These are phyloP conservation scores for Nomada fucata DNA, from an alignment of 2,888 invertebrate genomes.

Conservation along the genomic window DNA sequence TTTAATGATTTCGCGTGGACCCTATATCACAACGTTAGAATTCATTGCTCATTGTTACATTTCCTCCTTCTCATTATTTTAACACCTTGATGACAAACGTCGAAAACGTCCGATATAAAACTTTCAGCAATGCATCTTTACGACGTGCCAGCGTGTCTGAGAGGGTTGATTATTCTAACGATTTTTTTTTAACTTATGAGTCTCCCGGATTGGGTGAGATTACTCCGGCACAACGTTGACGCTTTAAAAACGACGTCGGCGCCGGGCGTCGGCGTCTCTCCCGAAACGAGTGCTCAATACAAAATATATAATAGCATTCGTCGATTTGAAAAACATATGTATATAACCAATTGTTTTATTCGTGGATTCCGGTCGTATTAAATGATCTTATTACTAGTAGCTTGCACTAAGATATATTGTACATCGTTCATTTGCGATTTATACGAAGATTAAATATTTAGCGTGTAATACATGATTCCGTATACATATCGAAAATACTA, in stretches of 20 bases:
- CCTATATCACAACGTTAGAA: conserved; percentile 49
- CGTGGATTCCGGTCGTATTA: conserved; percentile 70
- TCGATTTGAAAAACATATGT: conserved; percentile 82
- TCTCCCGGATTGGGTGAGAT: conserved; percentile 80
- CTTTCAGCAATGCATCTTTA: conserved; percentile 66
- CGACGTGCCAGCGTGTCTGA: conserved; percentile 62
- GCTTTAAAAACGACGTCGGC: conserved; percentile 81
- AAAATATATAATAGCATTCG: conserved; percentile 83
- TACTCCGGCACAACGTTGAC: conserved; percentile 76
- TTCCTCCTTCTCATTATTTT: conserved; percentile 41
- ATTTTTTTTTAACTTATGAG: conserved; percentile 76
- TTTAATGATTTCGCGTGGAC: conserved; percentile 55
- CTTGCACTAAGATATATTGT: neutral
- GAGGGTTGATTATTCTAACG: conserved; percentile 79
- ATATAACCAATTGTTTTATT: conserved; percentile 80
- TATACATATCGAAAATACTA: conserved; percentile 47
- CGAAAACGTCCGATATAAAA: conserved; percentile 50
- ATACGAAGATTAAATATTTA: conserved; percentile 9
- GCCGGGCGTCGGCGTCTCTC: conserved; percentile 81
- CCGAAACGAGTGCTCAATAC: conserved; percentile 83
- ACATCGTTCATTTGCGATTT: conserved; percentile 15
- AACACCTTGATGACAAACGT: conserved; percentile 54
- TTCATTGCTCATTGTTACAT: conserved; percentile 52
- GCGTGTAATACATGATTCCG: conserved; percentile 21
- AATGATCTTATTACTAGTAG: conserved; percentile 7